phyloP scores from a whole-genome alignment of 2,797 vertebrate species.

The Pitangus sulphuratus region DNA sequence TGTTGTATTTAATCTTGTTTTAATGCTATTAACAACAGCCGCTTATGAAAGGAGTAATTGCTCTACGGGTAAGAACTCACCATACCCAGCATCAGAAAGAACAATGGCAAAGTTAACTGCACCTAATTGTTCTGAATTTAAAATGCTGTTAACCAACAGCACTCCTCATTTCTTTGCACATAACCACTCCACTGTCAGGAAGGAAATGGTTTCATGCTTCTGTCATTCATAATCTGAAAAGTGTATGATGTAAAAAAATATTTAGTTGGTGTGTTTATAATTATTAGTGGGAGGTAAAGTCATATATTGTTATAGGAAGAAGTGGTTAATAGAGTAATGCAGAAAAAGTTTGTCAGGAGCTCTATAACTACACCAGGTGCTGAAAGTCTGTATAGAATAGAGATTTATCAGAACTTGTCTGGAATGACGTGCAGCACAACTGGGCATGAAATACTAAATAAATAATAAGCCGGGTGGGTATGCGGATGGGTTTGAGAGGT shows the following conservation, averaged over 20 bases:
- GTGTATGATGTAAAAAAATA: neutral
- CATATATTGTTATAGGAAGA: neutral
- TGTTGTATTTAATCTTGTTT: conserved; percentile 84
- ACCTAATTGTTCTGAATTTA: conserved; percentile 75
- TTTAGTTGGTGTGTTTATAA: conserved; percentile 42
- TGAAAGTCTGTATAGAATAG: neutral
- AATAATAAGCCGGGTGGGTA: conserved; percentile 36
- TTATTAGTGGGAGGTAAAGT: conserved; percentile 45
- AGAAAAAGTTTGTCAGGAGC: conserved; percentile 6
- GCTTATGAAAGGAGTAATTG: conserved; percentile 76
- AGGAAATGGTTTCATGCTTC: conserved; percentile 60
- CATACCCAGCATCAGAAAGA: conserved; percentile 66
- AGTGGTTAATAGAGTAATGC: neutral
- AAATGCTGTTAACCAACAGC: conserved; percentile 64
- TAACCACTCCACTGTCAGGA: conserved; percentile 42
- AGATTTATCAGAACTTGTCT: neutral
- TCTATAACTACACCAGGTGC: neutral
- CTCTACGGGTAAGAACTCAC: conserved; percentile 54
- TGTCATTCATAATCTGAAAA: conserved; percentile 66
- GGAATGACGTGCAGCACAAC: neutral
- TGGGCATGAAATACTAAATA: conserved; percentile 29
- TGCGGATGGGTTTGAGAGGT: conserved; percentile 24
- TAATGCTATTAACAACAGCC: conserved; percentile 80
- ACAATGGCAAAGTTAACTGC: conserved; percentile 75
- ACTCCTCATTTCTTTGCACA: conserved; percentile 63